phyloP scores from a whole-genome alignment of 2,113 vertebrate species.

The Miniopterus natalensis region DNA sequence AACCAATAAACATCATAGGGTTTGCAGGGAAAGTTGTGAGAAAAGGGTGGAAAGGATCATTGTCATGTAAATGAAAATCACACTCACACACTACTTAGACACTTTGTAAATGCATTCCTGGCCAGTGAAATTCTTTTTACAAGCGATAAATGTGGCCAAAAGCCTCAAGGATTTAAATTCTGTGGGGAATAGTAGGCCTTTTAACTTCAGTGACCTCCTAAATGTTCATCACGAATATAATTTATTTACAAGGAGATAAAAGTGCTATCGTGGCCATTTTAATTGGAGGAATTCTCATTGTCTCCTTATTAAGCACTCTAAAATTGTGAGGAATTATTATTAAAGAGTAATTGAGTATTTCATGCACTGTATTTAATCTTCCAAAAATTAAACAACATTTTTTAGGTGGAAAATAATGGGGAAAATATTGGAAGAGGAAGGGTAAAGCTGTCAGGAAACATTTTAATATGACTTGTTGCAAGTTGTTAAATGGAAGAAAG shows the following conservation, averaged over 20 bases:
- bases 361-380: neutral
- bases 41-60: constrained; percentile 21
- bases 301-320: neutral
- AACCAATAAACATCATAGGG: constrained; percentile 81
- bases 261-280: neutral
- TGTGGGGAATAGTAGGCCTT: constrained; percentile 34
- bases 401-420: neutral
- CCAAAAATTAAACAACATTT: neutral
- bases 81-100: constrained; percentile 31
- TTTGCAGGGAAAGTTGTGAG: constrained; percentile 76
- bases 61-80: constrained; percentile 80
- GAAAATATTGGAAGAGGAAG: neutral
- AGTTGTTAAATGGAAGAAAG: neutral
- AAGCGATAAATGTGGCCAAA: constrained; percentile 45
- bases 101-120: constrained; percentile 60
- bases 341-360: neutral
- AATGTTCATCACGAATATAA: neutral
- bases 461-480: neutral
- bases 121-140: constrained; percentile 69
- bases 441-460: neutral
- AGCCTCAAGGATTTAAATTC: neutral
- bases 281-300: neutral
- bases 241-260: constrained; percentile 69
- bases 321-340: neutral
- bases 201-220: constrained; percentile 16